These are phyloP conservation scores for Cynodonichthys magdalenae DNA, from an alignment of 2,797 vertebrate species.

Conservation along the genomic window DNA sequence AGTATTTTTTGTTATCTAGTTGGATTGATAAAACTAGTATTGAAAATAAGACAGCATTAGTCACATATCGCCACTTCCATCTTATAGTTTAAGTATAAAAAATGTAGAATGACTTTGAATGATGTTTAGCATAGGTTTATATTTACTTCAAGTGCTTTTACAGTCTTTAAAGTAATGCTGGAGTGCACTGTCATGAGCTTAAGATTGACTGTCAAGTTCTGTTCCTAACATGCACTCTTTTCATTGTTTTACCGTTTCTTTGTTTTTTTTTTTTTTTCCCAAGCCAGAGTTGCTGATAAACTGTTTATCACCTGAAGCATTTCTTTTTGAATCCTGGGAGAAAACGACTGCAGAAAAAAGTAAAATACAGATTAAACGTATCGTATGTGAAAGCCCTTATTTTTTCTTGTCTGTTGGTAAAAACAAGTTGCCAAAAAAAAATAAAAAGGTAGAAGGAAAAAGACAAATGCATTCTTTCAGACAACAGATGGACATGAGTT, in stretches of 20 bases:
- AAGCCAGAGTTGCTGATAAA: slow-evolving; percentile 66
- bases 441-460: slow-evolving; percentile 42
- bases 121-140: slow-evolving; percentile 61
- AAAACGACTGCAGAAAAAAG: slow-evolving; percentile 41
- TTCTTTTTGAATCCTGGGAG: slow-evolving; percentile 49
- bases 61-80: slow-evolving; percentile 36
- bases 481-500: slow-evolving; percentile 54
- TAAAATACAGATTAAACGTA: slow-evolving; percentile 59
- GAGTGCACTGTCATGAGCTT: slow-evolving; percentile 60
- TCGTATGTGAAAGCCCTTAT: slow-evolving; percentile 67
- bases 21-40: slow-evolving; percentile 18
- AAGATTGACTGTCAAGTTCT: slow-evolving; percentile 67
- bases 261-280: slow-evolving; percentile 27
- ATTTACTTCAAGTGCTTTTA: slow-evolving; percentile 43
- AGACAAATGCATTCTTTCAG: slow-evolving; percentile 60
- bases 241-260: slow-evolving; percentile 43
- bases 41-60: slow-evolving; percentile 35
- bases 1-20: background rate
- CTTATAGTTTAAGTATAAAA: slow-evolving; percentile 24
- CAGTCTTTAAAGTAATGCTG: slow-evolving; percentile 56
- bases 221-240: slow-evolving; percentile 51
- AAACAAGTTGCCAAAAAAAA: slow-evolving; percentile 52
- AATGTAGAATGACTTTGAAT: slow-evolving; percentile 53
- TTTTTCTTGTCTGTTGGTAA: slow-evolving; percentile 66
- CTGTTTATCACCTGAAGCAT: slow-evolving; percentile 70